Conservation (phyloP, 2,888 invertebrate species). For the Meganola albula region DNA sequence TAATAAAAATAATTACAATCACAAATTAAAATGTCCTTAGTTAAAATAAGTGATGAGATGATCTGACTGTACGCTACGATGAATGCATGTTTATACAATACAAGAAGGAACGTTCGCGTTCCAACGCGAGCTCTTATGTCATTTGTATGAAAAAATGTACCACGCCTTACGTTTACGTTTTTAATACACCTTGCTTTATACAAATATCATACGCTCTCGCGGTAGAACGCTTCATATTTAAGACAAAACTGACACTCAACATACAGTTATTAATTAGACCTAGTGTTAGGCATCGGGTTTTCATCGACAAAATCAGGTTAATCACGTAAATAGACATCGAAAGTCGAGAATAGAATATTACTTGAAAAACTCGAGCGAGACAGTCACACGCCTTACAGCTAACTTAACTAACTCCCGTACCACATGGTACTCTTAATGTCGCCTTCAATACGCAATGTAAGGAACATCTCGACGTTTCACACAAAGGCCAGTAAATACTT, state of each 20-base stretch:
- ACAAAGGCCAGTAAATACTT: conserved; percentile 68
- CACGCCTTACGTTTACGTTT: too few relatives aligned
- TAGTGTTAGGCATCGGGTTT: conserved; percentile 49
- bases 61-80: too few relatives aligned
- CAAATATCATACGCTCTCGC: too few relatives aligned
- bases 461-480: conserved; percentile 56
- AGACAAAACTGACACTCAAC: too few relatives aligned
- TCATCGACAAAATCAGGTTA: conserved; percentile 43
- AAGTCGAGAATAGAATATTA: conserved; percentile 41
- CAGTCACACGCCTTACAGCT: conserved; percentile 64
- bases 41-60: conserved; percentile 49
- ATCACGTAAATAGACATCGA: conserved; percentile 38
- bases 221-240: too few relatives aligned
- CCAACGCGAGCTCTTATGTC: too few relatives aligned
- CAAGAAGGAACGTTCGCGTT: conserved; percentile 27
- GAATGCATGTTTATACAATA: too few relatives aligned
- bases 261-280: too few relatives aligned
- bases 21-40: conserved; percentile 48
- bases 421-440: conserved; percentile 48
- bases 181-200: too few relatives aligned
- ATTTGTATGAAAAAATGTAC: too few relatives aligned
- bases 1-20: conserved; percentile 39
- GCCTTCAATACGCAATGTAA: conserved; percentile 36
- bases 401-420: conserved; percentile 57
- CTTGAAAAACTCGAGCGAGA: conserved; percentile 52